These are phyloP conservation scores for Aphis craccivora DNA, from an alignment of 1,140 invertebrate species.

Conservation along the genomic window DNA sequence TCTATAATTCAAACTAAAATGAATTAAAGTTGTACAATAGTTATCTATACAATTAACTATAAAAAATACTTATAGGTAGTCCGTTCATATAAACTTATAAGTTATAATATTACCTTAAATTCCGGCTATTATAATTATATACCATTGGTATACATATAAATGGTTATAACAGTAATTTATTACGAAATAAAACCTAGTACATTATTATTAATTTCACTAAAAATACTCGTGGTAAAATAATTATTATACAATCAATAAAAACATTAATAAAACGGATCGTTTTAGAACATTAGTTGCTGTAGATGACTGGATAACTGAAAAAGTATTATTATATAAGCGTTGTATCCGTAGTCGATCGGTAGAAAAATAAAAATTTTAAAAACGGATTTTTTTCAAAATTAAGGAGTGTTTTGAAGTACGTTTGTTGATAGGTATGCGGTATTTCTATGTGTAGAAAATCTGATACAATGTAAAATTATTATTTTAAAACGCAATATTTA, in stretches of 20 bases:
- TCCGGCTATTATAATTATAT: neutral
- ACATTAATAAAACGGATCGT: neutral
- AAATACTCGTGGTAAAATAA: neutral
- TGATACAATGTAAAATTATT: neutral
- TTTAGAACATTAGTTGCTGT: neutral
- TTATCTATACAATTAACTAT: neutral
- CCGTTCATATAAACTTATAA: neutral
- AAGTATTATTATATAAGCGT: neutral
- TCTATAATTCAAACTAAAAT: slow-evolving; percentile 11
- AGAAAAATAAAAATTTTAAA: neutral
- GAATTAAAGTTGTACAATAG: neutral
- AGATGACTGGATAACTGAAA: neutral
- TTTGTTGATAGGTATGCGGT: neutral
- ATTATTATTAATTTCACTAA: neutral
- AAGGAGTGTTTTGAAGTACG: neutral
- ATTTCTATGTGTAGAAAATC: neutral
- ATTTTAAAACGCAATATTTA: neutral
- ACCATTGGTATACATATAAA: neutral
- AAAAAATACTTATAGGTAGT: neutral
- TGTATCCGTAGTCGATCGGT: neutral
- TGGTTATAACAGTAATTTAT: neutral
- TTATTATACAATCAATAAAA: slow-evolving; percentile 18
- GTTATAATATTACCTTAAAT: neutral
- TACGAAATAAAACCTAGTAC: neutral
- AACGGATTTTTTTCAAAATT: neutral